Evolutionary conservation across 2,797 vertebrate genomes (phyloP).

Genomic region (Spatula clypeata): DNA sequence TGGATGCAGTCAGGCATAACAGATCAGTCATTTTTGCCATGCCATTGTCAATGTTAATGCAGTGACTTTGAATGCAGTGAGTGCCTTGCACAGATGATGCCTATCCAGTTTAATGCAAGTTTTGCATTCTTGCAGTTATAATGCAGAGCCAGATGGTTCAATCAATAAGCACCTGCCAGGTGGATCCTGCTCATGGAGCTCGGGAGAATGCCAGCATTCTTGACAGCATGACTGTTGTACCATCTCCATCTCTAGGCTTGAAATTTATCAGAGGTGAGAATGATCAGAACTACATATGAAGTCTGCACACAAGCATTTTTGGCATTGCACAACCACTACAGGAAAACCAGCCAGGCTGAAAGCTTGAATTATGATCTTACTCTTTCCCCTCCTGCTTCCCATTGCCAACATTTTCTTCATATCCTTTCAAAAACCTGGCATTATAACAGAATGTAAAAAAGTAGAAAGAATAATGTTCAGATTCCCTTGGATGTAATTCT

Average conservation of each 20-base stretch:
- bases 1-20: not conserved
- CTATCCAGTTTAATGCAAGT: not conserved
- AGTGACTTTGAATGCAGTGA: not conserved
- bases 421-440: slow-evolving; percentile 10
- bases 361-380: not conserved
- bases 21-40: not conserved
- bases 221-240: not conserved
- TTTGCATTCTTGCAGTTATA: slow-evolving; percentile 15
- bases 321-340: not conserved
- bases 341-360: slow-evolving; percentile 3
- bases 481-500: not conserved
- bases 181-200: slow-evolving; percentile 5
- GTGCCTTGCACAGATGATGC: not conserved
- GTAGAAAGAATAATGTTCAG: not conserved
- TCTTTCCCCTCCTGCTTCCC: not conserved
- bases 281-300: not conserved
- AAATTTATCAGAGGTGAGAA: slow-evolving; percentile 2
- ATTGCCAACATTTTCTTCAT: slow-evolving; percentile 9
- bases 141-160: slow-evolving; percentile 45
- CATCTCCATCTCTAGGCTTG: slow-evolving; percentile 2
- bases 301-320: not conserved
- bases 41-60: not conserved
- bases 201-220: not conserved
- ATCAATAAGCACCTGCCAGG: slow-evolving; percentile 23
- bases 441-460: not conserved